Evolutionary conservation across 2,113 vertebrate genomes (phyloP).

Genomic region (Strix uralensis): DNA sequence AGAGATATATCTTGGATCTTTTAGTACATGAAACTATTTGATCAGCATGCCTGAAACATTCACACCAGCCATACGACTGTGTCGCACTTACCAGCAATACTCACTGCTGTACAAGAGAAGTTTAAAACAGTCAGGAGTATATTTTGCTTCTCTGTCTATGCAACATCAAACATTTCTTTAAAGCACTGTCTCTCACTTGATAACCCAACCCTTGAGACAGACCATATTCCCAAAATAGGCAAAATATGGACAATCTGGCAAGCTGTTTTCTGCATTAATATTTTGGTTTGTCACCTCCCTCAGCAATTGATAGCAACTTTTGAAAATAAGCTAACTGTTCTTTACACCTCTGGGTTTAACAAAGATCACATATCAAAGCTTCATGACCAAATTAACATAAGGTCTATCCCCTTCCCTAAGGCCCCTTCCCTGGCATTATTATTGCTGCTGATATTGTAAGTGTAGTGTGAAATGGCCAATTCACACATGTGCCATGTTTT

Average conservation of each 20-base stretch:
- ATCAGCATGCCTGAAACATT: neutral
- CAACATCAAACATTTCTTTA: neutral
- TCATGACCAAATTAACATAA: constrained; percentile 63
- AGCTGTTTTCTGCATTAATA: neutral
- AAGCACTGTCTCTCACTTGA: neutral
- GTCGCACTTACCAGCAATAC: neutral
- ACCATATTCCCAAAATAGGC: neutral
- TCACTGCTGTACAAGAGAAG: neutral
- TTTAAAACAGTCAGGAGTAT: neutral
- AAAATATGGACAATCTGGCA: neutral
- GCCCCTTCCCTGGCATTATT: constrained; percentile 66
- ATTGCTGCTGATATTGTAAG: constrained; percentile 72
- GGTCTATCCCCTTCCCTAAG: constrained; percentile 50
- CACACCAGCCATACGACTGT: neutral
- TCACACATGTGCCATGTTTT: constrained; percentile 72
- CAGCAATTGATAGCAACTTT: constrained; percentile 12
- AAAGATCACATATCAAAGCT: constrained; percentile 61
- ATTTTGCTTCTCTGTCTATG: neutral
- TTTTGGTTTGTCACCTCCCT: constrained; percentile 8
- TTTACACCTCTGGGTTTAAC: constrained; percentile 55
- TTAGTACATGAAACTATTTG: neutral
- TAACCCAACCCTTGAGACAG: constrained; percentile 19
- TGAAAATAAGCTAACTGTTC: constrained; percentile 40
- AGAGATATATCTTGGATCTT: neutral
- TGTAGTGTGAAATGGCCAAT: constrained; percentile 75